Evolutionary conservation across 2,797 vertebrate species (phyloP), one percentile per base, ranked within the genome.

Genomic region (Danio kyathit): DNA sequence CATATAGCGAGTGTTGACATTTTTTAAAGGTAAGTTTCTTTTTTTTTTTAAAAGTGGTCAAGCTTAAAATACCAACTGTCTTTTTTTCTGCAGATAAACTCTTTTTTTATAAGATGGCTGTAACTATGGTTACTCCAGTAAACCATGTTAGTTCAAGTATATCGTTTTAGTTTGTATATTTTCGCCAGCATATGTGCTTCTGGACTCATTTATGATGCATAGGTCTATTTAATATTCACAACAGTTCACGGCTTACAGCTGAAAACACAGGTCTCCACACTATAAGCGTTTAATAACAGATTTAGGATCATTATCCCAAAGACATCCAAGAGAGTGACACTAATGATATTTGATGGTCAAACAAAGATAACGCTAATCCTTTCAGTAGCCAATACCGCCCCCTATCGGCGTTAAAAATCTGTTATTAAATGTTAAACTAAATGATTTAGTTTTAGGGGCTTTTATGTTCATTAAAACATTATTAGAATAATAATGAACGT

Each of bases 341-440:
- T 82, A 75, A 75, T 76, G 74, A 70, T 76, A 76, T 76, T 82
- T 82, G 80, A 75, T 80, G 72, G 74, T 71, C 46, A 70, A 83
- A 79, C 75, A 77, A 73, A 73, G 78, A 57, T 71, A 84, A 64
- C 16, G 61, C 52, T 61, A 52, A 71, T 80, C 65, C 48, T 85
- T 84, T 80, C 66, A 75, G 76, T 80, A 81, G 82, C 75, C 86
- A 87, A 85, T 85, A 82, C 78, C 80, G 84, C 86, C 87, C 86
- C 84, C 87, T 87, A 85, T 84, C n/a, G 87, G 63, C 43, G 46
- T 4, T 38, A 11, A 19, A 71, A 66, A 51, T 51, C 9, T 0
- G 2, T n/a, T 43, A 11, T 6, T 6, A 60, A n/a, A 19, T 7
- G 43, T 51, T 1, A 8, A 13, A 52, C 57, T 38, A 41, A 19